Conservation (phyloP, 37 sponge, comb jelly and placozoan species). For the Chondrosia reniformis region DNA sequence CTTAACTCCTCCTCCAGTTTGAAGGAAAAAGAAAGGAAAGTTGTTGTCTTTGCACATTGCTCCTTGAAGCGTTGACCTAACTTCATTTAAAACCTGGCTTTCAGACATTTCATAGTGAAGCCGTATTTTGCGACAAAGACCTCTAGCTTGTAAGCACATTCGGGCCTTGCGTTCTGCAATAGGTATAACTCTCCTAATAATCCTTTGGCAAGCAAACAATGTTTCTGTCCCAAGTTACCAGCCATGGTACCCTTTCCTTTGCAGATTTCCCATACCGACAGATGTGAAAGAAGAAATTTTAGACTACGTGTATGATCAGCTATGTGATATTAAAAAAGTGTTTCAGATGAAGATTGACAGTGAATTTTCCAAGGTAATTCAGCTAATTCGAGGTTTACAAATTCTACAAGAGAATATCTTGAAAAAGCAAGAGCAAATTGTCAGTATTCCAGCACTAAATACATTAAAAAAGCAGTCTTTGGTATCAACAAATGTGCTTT, state of each 20-base stretch:
- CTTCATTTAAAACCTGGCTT: constrained; percentile 13
- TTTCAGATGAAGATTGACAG: too few species aligned
- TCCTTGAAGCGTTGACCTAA: constrained; percentile 31
- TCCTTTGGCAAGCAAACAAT: constrained; percentile 8
- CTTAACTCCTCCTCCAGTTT: constrained; percentile 25
- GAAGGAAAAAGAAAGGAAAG: constrained; percentile 42
- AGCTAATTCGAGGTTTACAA: too few species aligned
- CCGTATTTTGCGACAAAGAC: constrained; percentile 37
- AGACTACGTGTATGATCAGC: too few species aligned
- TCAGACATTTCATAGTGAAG: constrained; percentile 32
- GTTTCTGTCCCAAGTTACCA: constrained; percentile 16
- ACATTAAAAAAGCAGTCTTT: too few species aligned
- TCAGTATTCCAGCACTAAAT: too few species aligned
- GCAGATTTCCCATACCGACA: too few species aligned
- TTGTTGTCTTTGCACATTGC: constrained; percentile 31
- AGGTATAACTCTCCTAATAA: background rate
- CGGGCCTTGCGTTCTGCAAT: constrained; percentile 10
- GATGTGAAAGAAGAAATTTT: too few species aligned
- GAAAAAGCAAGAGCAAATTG: too few species aligned
- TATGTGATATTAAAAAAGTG: too few species aligned
- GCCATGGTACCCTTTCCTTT: constrained; percentile 4
- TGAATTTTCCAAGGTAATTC: too few species aligned
- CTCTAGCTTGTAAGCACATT: constrained; percentile 5
- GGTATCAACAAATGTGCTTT: too few species aligned
- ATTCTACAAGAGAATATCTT: too few species aligned